These are phyloP conservation scores for Acropora yongei DNA, from an alignment of 64 coral and sea anemone genomes.

Conservation along the genomic window DNA sequence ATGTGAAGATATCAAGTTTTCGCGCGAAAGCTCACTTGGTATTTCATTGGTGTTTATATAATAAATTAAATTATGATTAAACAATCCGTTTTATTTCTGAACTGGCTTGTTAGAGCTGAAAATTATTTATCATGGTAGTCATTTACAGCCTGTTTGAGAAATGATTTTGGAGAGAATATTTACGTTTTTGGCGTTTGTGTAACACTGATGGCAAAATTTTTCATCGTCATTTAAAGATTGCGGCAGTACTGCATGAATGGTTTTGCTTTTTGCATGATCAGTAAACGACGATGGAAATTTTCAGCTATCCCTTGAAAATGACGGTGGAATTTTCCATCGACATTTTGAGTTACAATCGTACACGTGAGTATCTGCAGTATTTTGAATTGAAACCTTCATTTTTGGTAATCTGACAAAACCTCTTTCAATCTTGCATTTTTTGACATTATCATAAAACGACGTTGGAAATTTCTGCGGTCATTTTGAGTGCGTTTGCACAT, in stretches of 20 bases:
- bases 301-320: not conserved
- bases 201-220: not conserved
- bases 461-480: too few species aligned
- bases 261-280: conserved; percentile 6
- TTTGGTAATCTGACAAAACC: too few species aligned
- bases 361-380: not conserved
- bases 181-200: too few species aligned
- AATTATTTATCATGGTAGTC: conserved; percentile 10
- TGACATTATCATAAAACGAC: too few species aligned
- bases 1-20: too few species aligned
- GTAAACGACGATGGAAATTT: not conserved
- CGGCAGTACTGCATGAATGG: too few species aligned
- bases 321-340: not conserved
- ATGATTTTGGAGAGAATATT: not conserved
- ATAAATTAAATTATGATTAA: not conserved
- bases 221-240: conserved; percentile 6
- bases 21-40: too few species aligned
- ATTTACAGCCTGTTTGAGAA: not conserved
- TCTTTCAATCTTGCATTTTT: too few species aligned
- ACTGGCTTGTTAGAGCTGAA: conserved; percentile 6
- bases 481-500: too few species aligned
- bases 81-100: not conserved
- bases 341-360: conserved; percentile 10
- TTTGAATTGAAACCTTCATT: too few species aligned
- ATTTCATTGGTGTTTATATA: too few species aligned